Evolutionary conservation across 1,140 invertebrate species (phyloP), one percentile per base, ranked within the genome.

Genomic region (Trichonephila inaurata): DNA sequence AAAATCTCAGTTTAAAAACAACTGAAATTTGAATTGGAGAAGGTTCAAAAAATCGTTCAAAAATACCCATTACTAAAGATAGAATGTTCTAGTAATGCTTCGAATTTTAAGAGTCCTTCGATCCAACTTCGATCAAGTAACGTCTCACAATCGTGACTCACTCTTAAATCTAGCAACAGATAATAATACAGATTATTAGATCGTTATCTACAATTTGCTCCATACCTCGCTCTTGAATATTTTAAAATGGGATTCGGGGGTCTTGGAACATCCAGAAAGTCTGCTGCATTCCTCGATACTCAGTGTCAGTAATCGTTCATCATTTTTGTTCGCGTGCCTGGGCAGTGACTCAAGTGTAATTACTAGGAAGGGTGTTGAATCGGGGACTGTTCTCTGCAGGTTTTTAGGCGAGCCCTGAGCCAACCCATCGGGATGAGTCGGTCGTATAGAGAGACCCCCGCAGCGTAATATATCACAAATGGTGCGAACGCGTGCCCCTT

Each of bases 321-420:
- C 69, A 77, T 28, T 77, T 77, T 33, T 33, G 69, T 77, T 77
- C 69, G 69, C 33, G 28, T 40, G 69, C 14, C 18, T 77, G 69
- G 28, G 16, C 69, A 77, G 69, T 77, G 69, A 77, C 69, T 77
- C 69, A 77, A 28, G 69, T 77, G 69, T 77, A 77, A 77, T 77
- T 77, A 77, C 69, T 28, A 19, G 18, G 24, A 33, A 77, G 69
- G 69, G 69, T 77, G 69, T 28, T 77, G 69, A 77, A 28, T 77
- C 14, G 12, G 69, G 12, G 28, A 77, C 16, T 33, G 69, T 33
- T 18, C 14, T 12, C 10, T 40, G 69, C 2, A 33, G 16, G 69
- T 77, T 77, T 77, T 28, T 69, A 14, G 0, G 7, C 21, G 7
- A 3, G n/a, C 6, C 28, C 28, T 77, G 69, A 77, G 16, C 69